Base-by-base conservation (phyloP, 2,113 vertebrate species). In the Nothobranchius kuhntae region DNA sequence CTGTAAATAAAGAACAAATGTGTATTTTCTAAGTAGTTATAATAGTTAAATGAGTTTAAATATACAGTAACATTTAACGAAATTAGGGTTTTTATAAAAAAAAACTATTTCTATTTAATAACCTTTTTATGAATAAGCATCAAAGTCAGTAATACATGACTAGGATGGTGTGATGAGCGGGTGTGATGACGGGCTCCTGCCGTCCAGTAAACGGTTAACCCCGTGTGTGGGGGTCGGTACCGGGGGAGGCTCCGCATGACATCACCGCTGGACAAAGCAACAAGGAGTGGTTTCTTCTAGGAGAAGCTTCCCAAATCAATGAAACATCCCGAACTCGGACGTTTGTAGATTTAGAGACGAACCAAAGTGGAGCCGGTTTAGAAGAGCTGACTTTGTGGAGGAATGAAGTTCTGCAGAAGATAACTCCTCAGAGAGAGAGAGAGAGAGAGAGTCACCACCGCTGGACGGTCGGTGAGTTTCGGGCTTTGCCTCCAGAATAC, bases 241-340 rank as follows among this genome's bases (percentile, higher is more conserved):
- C 13, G 15, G 26, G 3, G 40, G 9, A 68, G 65, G 38, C 56
- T 59, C 72, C 44, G 45, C 0, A 75, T 91, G 91, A 91, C 88
- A 78, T 88, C 91, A 91, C 71, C 68, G 75, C 86, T 76, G 87
- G 91, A 89, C 90, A 84, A 84, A 91, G 84, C 83, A 77, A 79
- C 59, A 79, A 89, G 91, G 91, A 89, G 89, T 89, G 92, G 89
- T 87, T 88, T 75, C 74, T 74, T 63, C 45, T 36, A 45, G 26
- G 68, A 75, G 65, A 80, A 30, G 2, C 70, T 73, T 72, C 65
- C 71, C 64, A 73, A 70, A 86, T 81, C 88, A 89, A 89, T 88
- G 84, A 70, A 78, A 24, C 66, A 55, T 71, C 45, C 59, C 59
- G 42, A 60, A 42, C 21, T 64, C 9, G 36, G 17, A 36, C 3